Base-by-base conservation (phyloP, 2,888 invertebrate genomes). In the Arctia plantaginis region DNA sequence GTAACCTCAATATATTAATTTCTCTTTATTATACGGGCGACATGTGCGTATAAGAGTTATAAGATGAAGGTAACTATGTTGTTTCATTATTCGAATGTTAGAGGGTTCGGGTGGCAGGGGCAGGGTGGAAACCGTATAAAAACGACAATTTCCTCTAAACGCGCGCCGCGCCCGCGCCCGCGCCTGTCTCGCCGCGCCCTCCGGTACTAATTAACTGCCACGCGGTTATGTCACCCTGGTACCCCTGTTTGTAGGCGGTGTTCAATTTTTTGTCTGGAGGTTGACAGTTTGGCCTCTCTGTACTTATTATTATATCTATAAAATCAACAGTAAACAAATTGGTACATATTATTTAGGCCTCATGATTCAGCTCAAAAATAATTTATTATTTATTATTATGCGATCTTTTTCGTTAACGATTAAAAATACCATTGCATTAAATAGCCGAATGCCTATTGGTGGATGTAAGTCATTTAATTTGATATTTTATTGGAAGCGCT, bases 141-240 rank as follows among this genome's bases (percentile, higher is more conserved):
- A 95, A 95, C 94, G 94, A 95, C 95, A 94, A 95, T 95, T 95
- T 94, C 95, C 95, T 94, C 94, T 92, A 92, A 94, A 93, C 93
- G 90, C 86, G 84, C 86, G 94, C 90, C 94, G 93, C 94, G 90
- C 94, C 94, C 94, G 94, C 93, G 92, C 94, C 92, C 92, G 93
- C 93, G 94, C 94, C 94, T 92, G 91, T 92, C 90, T 89, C 91
- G 93, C 91, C 94, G 93, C 94, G 91, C 94, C 94, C 95, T 93
- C 90, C 90, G 88, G 88, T 89, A 88, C 95, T 95, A 95, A 95
- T 95, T 95, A 95, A 95, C 95, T 94, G 93, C 93, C 92, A 92
- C 92, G 88, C 90, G 93, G 94, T 95, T 95, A 94, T 95, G 95
- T 95, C 95, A 95, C 93, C 95, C 94, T 94, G 91, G 94, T 95